These are phyloP conservation scores for Dryoscopus gambensis DNA, from an alignment of 2,113 vertebrate species.

Conservation along the genomic window DNA sequence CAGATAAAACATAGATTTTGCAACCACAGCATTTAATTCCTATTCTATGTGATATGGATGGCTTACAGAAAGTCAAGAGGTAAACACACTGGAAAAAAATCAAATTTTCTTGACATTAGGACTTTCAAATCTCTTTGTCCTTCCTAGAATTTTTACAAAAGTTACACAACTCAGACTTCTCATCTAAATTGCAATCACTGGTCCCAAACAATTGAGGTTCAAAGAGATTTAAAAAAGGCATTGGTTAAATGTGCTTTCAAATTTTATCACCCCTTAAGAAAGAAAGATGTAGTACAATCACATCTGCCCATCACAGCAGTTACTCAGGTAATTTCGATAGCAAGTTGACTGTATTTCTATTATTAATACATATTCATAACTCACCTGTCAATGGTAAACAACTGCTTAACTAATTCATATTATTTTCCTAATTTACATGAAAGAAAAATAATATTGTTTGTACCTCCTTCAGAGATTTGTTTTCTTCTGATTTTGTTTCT, in stretches of 20 bases:
- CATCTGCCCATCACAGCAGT: background rate
- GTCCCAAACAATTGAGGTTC: background rate
- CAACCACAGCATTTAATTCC: background rate
- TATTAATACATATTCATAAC: background rate
- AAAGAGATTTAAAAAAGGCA: background rate
- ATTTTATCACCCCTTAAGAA: background rate
- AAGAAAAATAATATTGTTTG: background rate
- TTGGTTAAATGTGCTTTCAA: background rate
- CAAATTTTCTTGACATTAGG: background rate
- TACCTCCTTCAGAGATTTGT: background rate
- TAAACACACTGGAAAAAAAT: background rate
- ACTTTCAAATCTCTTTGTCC: background rate
- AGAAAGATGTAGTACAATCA: background rate
- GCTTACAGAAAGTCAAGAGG: background rate
- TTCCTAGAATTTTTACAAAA: background rate
- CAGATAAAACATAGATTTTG: background rate
- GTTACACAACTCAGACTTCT: background rate
- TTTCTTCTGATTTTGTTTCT: background rate
- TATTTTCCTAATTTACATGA: background rate
- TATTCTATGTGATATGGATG: background rate
- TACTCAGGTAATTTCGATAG: background rate
- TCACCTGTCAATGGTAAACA: background rate
- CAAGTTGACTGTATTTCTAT: background rate
- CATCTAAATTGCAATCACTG: background rate
- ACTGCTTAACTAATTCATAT: background rate